phyloP scores from a whole-genome alignment of 2,113 vertebrate species.

The Sinosuthora webbiana region DNA sequence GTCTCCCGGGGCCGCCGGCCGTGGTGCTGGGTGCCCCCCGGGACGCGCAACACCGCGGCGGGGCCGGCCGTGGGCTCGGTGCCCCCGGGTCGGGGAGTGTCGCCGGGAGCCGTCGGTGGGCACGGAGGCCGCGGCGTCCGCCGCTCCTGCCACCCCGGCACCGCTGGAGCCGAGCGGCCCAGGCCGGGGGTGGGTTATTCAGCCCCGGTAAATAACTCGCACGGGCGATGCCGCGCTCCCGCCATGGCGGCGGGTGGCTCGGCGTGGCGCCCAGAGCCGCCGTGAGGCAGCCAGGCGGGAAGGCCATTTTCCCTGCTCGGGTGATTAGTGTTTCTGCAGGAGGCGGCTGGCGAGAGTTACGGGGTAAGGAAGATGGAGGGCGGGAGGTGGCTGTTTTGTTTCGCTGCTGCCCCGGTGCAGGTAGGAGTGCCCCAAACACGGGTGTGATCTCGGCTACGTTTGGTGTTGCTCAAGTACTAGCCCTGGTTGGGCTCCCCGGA shows the following conservation, averaged over 20 bases:
- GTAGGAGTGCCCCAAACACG: not conserved
- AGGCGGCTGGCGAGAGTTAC: not conserved
- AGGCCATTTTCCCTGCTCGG: constrained; percentile 34
- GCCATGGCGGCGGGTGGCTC: not conserved
- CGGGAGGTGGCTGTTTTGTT: not conserved
- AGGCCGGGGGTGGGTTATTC: not conserved
- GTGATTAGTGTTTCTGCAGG: not conserved
- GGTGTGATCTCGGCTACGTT: not conserved
- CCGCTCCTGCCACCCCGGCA: not conserved
- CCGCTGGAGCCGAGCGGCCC: not conserved
- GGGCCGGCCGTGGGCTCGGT: not conserved
- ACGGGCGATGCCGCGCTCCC: not conserved
- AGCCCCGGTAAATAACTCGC: not conserved
- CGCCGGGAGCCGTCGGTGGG: not conserved
- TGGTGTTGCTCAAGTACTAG: not conserved
- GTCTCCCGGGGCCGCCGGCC: not conserved
- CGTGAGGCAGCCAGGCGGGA: constrained; percentile 35
- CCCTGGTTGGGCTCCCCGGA: not conserved
- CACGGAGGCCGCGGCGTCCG: not conserved
- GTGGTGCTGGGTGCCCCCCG: too few relatives aligned
- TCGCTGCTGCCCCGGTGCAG: not conserved
- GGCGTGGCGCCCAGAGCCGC: not conserved
- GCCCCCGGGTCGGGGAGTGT: not conserved
- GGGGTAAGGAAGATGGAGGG: constrained; percentile 36
- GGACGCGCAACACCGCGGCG: not conserved